Evolutionary conservation across 1,140 invertebrate species (phyloP).

Genomic region (Temnothorax curvispinosus): DNA sequence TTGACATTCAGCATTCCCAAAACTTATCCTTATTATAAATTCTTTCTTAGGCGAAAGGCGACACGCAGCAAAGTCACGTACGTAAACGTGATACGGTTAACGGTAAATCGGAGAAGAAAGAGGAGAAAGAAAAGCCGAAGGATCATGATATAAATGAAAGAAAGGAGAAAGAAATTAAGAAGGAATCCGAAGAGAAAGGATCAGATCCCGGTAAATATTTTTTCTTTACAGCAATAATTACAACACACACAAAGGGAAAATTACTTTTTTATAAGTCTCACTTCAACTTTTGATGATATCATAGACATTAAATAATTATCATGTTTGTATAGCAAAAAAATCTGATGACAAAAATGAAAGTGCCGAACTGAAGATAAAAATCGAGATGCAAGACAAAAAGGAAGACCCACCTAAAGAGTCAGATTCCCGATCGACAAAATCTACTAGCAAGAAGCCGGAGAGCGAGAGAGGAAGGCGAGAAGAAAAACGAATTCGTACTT

Average conservation of each 20-base stretch:
- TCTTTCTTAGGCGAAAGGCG: constrained; percentile 81
- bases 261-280: neutral
- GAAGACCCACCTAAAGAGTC: constrained; percentile 80
- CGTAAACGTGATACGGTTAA: constrained; percentile 82
- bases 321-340: constrained; percentile 76
- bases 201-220: constrained; percentile 76
- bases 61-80: constrained; percentile 83
- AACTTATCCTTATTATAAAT: constrained; percentile 25
- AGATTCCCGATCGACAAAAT: constrained; percentile 82
- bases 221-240: neutral
- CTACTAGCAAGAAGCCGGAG: constrained; percentile 83
- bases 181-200: constrained; percentile 79
- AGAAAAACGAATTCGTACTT: constrained; percentile 81
- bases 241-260: neutral
- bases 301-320: constrained; percentile 19
- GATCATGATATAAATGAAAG: constrained; percentile 81
- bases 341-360: constrained; percentile 76
- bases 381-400: constrained; percentile 79
- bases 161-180: constrained; percentile 81
- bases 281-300: neutral
- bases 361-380: constrained; percentile 77
- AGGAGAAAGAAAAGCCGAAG: constrained; percentile 83
- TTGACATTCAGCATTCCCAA: neutral
- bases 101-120: constrained; percentile 83
- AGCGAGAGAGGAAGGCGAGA: constrained; percentile 81